Conservation (phyloP, 2,888 invertebrate genomes). For the Tipula lateralis region DNA sequence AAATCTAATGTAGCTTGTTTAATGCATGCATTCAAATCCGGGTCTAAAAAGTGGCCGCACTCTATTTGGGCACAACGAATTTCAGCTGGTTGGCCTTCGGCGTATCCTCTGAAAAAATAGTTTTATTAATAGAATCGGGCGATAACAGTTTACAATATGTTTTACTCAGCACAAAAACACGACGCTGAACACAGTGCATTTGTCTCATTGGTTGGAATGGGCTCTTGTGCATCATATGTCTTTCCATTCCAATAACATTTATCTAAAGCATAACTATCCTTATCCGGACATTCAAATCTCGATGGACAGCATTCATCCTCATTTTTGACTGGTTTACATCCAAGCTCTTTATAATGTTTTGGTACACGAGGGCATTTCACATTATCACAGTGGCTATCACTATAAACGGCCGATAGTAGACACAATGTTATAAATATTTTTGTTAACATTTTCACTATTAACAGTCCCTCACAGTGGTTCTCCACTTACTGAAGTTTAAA, state of each 20-base stretch:
- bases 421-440: neutral
- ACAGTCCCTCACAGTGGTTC: no score
- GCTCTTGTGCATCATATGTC: neutral
- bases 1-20: neutral
- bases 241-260: neutral
- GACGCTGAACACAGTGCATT: neutral
- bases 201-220: neutral
- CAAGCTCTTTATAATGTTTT: slow-evolving; percentile 35
- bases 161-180: neutral
- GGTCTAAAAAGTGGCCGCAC: neutral
- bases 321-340: slow-evolving; percentile 34
- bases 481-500: no score
- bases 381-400: neutral
- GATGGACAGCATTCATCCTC: slow-evolving; percentile 33
- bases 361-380: neutral
- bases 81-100: neutral
- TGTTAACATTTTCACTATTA: no score
- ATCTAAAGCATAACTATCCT: neutral
- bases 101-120: neutral
- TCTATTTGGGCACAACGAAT: slow-evolving; percentile 4
- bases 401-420: neutral
- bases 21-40: neutral
- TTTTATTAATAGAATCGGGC: no score
- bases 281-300: slow-evolving; percentile 26
- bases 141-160: neutral